A percentile compares a stretch with the other conserved stretches of the same genome.
phyloP scores from a whole-genome alignment of 2,888 invertebrate species.

The Cryptophagus acutangulus region DNA sequence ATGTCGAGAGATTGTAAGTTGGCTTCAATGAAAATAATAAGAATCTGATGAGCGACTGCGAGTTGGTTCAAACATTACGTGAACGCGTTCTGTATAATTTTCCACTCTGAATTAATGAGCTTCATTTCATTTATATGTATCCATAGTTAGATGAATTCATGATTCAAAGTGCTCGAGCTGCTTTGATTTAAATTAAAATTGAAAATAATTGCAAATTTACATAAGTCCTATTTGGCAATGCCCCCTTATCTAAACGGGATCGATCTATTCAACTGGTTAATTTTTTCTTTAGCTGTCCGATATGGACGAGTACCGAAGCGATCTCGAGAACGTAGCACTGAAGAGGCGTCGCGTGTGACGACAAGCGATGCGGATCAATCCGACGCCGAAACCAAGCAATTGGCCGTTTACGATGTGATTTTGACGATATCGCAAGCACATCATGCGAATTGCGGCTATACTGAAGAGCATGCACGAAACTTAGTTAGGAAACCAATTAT shows the following conservation, averaged over 20 bases:
- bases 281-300: slow-evolving; percentile 69
- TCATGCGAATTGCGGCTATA: slow-evolving; percentile 81
- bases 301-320: slow-evolving; percentile 96
- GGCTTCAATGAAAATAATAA: no score
- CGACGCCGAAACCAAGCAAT: slow-evolving; percentile 50
- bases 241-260: not conserved
- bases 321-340: slow-evolving; percentile 71
- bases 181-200: no score
- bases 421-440: slow-evolving; percentile 79
- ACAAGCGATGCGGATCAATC: slow-evolving; percentile 47
- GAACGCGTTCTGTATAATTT: no score
- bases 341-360: slow-evolving; percentile 50
- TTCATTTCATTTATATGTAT: no score
- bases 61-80: slow-evolving; percentile 4
- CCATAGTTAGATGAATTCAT: no score
- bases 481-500: slow-evolving; percentile 66
- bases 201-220: no score
- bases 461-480: slow-evolving; percentile 73
- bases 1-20: slow-evolving; percentile 97
- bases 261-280: not conserved
- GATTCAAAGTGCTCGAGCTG: no score
- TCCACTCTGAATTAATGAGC: no score
- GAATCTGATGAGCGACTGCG: not conserved
- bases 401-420: slow-evolving; percentile 74
- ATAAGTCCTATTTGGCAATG: not conserved